Evolutionary conservation across 2,113 vertebrate species (phyloP).

Genomic region (Plecotus auritus): DNA sequence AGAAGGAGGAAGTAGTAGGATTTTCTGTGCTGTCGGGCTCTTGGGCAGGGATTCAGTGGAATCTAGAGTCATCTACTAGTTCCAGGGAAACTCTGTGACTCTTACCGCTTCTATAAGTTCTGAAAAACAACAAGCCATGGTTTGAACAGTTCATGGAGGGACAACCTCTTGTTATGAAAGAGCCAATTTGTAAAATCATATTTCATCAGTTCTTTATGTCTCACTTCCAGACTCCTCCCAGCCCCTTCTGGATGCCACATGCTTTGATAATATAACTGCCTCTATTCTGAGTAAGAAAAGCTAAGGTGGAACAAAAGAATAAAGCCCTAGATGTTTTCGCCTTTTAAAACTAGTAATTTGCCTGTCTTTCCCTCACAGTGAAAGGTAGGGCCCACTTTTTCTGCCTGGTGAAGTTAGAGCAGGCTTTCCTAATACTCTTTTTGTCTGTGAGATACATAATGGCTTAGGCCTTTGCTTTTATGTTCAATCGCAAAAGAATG

Average conservation of each 20-base stretch:
- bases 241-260: background rate
- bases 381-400: background rate
- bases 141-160: background rate
- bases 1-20: background rate
- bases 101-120: background rate
- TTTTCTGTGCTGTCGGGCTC: background rate
- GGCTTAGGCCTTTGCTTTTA: slow-evolving; percentile 27
- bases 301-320: background rate
- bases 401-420: background rate
- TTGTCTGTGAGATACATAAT: background rate
- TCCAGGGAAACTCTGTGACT: background rate
- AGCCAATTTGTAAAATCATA: background rate
- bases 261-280: background rate
- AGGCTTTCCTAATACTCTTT: background rate
- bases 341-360: background rate
- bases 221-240: background rate
- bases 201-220: background rate
- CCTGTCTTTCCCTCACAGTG: background rate
- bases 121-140: background rate
- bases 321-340: background rate
- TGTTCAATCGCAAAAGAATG: background rate
- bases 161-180: background rate
- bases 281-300: background rate
- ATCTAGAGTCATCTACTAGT: background rate
- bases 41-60: background rate